Conservation (phyloP, 2,113 vertebrate species). For the Ophiodon elongatus region DNA sequence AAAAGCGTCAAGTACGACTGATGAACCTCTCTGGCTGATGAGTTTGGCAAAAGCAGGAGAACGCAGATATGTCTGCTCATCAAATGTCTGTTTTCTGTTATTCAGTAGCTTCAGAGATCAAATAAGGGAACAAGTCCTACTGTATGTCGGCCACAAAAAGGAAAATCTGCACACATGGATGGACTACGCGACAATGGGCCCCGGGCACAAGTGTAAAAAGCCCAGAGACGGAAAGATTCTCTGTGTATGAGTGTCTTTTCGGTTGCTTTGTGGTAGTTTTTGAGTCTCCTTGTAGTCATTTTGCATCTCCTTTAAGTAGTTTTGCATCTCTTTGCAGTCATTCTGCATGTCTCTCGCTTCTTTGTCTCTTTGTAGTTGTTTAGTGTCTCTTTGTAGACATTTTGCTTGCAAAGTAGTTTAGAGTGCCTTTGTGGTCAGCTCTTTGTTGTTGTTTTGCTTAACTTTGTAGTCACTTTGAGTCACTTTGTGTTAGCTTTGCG, state of each 20-base stretch:
- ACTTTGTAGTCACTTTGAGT: neutral
- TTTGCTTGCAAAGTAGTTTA: neutral
- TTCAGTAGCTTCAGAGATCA: neutral
- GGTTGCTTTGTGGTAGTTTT: neutral
- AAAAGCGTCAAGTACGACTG: neutral
- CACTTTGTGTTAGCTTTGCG: too few relatives aligned
- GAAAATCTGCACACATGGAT: constrained; percentile 3
- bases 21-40: constrained; percentile 2
- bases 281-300: neutral
- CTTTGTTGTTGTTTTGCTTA: neutral
- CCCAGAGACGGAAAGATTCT: neutral
- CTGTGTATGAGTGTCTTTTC: neutral
- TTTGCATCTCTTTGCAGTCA: neutral
- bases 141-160: constrained; percentile 5
- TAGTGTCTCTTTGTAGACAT: neutral
- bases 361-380: too few relatives aligned
- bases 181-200: neutral
- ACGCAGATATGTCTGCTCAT: neutral
- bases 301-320: neutral
- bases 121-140: neutral
- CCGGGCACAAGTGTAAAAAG: neutral
- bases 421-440: neutral
- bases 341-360: neutral
- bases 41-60: constrained; percentile 13
- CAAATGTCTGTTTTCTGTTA: neutral